Evolutionary conservation across 2,888 invertebrate genomes (phyloP).

Genomic region (Agyllia agylla): DNA sequence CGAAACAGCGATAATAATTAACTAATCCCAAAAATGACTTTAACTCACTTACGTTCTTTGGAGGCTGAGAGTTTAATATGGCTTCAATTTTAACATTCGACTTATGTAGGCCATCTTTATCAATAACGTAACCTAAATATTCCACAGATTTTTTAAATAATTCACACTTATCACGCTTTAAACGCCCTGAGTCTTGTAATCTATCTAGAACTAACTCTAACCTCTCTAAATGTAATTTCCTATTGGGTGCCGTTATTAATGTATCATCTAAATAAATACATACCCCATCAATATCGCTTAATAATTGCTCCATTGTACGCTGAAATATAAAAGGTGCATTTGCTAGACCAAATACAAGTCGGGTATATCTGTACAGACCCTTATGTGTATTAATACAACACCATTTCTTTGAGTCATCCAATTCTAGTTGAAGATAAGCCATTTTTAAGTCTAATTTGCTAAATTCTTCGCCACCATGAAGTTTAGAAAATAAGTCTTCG

Average conservation of each 20-base stretch:
- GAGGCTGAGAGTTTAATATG: neutral
- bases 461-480: constrained; percentile 66
- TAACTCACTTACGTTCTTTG: neutral
- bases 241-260: neutral
- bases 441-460: constrained; percentile 67
- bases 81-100: neutral
- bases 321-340: constrained; percentile 72
- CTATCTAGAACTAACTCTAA: neutral
- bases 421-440: constrained; percentile 59
- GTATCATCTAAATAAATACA: constrained; percentile 1
- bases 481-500: constrained; percentile 73
- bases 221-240: neutral
- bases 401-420: constrained; percentile 23
- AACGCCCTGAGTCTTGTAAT: neutral
- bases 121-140: neutral
- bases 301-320: constrained; percentile 57
- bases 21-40: neutral
- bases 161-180: neutral
- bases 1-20: neutral
- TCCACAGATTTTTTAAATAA: neutral
- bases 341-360: constrained; percentile 61
- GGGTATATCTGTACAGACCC: constrained; percentile 37
- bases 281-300: neutral
- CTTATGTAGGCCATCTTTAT: neutral
- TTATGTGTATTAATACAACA: constrained; percentile 48